Conservation (phyloP, 92 coral and sea anemone genomes). For the Siderastrea radians region DNA sequence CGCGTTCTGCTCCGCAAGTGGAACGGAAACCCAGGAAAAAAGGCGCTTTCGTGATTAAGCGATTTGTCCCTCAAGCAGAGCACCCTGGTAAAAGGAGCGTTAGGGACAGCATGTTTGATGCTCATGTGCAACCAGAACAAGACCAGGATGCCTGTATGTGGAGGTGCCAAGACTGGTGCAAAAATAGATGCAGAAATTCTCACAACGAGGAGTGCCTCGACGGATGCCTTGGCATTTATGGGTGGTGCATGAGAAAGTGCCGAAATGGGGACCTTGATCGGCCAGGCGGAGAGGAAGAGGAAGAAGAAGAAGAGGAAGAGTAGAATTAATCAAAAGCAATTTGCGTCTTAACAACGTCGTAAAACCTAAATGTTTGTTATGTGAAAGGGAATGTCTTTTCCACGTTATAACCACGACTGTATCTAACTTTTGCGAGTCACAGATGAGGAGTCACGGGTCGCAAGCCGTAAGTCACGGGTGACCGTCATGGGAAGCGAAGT, state of each 20-base stretch:
- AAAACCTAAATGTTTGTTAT: not conserved
- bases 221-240: not conserved
- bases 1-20: not conserved
- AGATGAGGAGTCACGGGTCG: no score
- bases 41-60: not conserved
- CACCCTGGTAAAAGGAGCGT: not conserved
- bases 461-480: no score
- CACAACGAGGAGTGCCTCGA: constrained; percentile 16
- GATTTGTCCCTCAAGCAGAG: constrained; percentile 32
- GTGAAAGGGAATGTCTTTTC: not conserved
- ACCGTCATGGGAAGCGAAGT: no score
- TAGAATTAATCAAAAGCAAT: not conserved
- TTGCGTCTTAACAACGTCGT: not conserved
- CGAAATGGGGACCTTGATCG: constrained; percentile 13
- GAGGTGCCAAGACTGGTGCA: constrained; percentile 33
- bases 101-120: not conserved
- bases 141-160: constrained; percentile 46
- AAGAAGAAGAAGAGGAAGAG: constrained; percentile 8
- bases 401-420: not conserved
- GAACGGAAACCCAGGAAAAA: not conserved
- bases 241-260: constrained; percentile 12
- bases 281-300: constrained; percentile 9
- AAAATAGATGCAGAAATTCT: constrained; percentile 1
- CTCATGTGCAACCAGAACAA: not conserved
- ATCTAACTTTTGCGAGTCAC: not conserved